Conservation (phyloP, 2,888 invertebrate genomes). For the Anoplius nigerrimus region DNA sequence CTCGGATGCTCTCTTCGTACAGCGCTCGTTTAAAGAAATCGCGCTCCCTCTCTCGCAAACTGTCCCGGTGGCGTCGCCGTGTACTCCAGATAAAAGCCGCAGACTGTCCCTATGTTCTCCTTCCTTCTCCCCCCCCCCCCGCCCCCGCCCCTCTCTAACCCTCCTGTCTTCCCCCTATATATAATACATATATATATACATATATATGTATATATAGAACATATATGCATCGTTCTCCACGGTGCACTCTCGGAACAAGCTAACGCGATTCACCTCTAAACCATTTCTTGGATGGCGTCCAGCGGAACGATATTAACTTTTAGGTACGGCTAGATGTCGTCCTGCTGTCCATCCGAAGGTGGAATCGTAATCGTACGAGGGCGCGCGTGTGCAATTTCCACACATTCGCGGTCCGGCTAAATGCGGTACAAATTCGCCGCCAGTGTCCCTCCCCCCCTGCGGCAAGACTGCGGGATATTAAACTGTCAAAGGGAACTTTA, state of each 20-base stretch:
- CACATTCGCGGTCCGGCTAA: background rate
- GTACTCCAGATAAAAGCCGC: constrained; percentile 31
- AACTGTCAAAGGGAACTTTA: no score
- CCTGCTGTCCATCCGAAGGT: no score
- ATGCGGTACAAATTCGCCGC: no score
- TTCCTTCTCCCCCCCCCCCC: constrained; percentile 21
- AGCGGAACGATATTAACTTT: constrained; percentile 23
- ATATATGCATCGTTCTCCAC: no score
- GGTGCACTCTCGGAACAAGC: constrained; percentile 15
- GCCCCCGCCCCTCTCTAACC: constrained; percentile 17
- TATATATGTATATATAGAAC: no score
- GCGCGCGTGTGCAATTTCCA: background rate
- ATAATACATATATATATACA: no score
- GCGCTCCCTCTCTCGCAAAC: background rate
- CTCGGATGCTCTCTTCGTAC: constrained; percentile 12
- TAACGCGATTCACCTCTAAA: constrained; percentile 29
- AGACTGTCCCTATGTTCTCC: constrained; percentile 16
- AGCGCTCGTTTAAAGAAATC: constrained; percentile 13
- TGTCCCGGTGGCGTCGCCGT: background rate
- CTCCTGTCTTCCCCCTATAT: no score
- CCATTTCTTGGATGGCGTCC: constrained; percentile 32
- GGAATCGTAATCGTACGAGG: no score
- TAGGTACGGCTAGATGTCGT: background rate
- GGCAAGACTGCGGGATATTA: no score
- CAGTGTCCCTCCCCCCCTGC: no score